Base-by-base conservation (phyloP, 2,797 vertebrate genomes). In the Chaetophractus vellerosus region DNA sequence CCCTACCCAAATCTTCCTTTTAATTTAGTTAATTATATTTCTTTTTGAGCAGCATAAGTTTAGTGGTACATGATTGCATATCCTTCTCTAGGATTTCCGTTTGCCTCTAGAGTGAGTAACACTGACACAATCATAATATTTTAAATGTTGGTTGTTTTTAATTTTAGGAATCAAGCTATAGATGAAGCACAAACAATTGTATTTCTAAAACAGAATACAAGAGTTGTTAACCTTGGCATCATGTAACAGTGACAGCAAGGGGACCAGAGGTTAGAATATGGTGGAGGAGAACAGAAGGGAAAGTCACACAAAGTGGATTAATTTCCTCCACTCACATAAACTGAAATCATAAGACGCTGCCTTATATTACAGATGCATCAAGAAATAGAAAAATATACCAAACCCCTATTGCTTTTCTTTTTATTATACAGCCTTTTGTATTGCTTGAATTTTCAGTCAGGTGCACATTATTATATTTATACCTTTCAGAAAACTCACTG, bases 91-190 rank as follows among this genome's bases (percentile, higher is more conserved):
- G 38, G 64, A 10, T 66, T 31, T 76, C 78, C 55, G 31, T 82
- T 71, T 68, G 38, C 31, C 33, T 92, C 52, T 41, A 66, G 41
- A 59, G n/a, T 33, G 45, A 57, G 45, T 36, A 68, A 26, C 64
- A 33, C 36, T 45, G 33, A 28, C 36, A 28, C 31, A 90, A 50
- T 36, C 71, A 69, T 52, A 86, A 81, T 23, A 89, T 63, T n/a
- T 19, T n/a, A 55, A 61, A 8, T 50, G 24, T 33, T 68, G 15
- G 31, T 48, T 45, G 28, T 55, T 64, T 82, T 94, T 57, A 41
- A 71, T 82, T 90, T 36, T 89, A 88, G 71, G 33, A 64, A 90
- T 87, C n/a, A n/a, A 94, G 61, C 31, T 88, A 61, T n/a, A 84
- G 48, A 69, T 75, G 55, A 83, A 76, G 61, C 50, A 63, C 50